These are phyloP conservation scores for Eristalis pertinax DNA, from an alignment of 2,888 invertebrate species.

Conservation along the genomic window DNA sequence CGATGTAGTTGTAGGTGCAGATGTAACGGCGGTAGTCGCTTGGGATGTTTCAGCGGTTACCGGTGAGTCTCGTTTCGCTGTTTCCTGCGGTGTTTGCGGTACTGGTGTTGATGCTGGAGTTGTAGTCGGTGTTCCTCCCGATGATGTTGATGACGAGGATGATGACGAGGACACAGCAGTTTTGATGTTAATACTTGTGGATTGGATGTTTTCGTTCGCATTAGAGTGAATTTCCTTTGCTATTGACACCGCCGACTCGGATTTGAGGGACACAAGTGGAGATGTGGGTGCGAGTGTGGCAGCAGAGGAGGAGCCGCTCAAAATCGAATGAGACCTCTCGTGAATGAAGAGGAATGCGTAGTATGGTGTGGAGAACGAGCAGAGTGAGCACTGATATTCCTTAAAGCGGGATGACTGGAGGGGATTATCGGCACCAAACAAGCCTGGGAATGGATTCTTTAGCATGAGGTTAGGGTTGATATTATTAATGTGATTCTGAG, in stretches of 20 bases:
- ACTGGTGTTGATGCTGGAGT: conserved; percentile 80
- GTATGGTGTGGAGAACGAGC: conserved; percentile 94
- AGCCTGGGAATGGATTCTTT: conserved; percentile 77
- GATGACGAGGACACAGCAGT: conserved; percentile 62
- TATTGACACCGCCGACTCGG: conserved; percentile 82
- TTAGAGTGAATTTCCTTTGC: conserved; percentile 81
- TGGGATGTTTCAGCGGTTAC: conserved; percentile 59
- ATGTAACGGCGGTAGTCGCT: conserved; percentile 60
- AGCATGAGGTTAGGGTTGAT: conserved; percentile 76
- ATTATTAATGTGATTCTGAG: conserved; percentile 77
- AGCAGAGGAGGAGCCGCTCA: conserved; percentile 74
- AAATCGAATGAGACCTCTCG: conserved; percentile 89
- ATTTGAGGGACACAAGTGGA: conserved; percentile 73
- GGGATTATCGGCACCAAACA: conserved; percentile 77
- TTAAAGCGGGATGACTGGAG: conserved; percentile 82
- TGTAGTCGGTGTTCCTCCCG: conserved; percentile 82
- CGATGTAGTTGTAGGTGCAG: conserved; percentile 33
- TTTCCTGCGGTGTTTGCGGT: conserved; percentile 75
- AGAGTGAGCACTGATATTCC: conserved; percentile 94
- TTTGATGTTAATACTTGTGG: conserved; percentile 52
- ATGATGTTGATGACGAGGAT: conserved; percentile 81
- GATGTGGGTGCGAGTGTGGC: conserved; percentile 66
- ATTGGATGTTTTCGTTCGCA: conserved; percentile 43
- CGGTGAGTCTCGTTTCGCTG: conserved; percentile 72
- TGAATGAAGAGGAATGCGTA: conserved; percentile 95